These are phyloP conservation scores for Callimorpha dominula DNA, from an alignment of 2,888 invertebrate genomes.

Conservation along the genomic window DNA sequence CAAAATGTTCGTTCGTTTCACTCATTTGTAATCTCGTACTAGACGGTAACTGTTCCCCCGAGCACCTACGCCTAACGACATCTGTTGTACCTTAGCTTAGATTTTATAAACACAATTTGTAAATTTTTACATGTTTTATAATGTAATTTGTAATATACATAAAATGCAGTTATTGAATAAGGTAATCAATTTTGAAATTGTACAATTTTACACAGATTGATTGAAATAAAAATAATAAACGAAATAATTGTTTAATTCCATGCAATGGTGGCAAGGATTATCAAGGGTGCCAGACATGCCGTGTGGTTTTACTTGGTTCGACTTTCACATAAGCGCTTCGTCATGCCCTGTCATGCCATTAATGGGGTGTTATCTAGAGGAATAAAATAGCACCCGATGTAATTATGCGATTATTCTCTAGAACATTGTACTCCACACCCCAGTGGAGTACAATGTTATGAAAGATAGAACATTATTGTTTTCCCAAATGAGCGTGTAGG, in stretches of 20 bases:
- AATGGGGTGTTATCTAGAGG: too few species aligned
- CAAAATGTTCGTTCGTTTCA: too few species aligned
- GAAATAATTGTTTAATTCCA: constrained; percentile 41
- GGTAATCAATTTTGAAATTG: constrained; percentile 77
- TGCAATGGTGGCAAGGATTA: too few species aligned
- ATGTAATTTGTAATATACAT: constrained; percentile 56
- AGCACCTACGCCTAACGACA: not conserved
- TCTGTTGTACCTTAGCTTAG: constrained; percentile 26
- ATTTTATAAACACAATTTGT: constrained; percentile 50
- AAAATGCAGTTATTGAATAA: constrained; percentile 54
- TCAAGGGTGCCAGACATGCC: too few species aligned
- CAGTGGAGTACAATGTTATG: too few species aligned
- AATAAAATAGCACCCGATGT: too few species aligned
- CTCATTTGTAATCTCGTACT: not conserved
- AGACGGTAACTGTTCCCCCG: not conserved
- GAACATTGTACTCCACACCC: too few species aligned
- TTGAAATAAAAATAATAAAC: constrained; percentile 64
- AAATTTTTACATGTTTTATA: constrained; percentile 55
- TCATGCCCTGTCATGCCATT: too few species aligned
- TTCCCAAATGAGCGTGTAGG: too few species aligned
- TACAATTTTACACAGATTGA: constrained; percentile 82
- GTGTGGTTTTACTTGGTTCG: constrained; percentile 19
- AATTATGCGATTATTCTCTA: too few species aligned
- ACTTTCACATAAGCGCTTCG: too few species aligned
- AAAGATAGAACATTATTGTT: too few species aligned